Conservation (phyloP, 2,113 vertebrate species). For the Phaethornis superciliosus region DNA sequence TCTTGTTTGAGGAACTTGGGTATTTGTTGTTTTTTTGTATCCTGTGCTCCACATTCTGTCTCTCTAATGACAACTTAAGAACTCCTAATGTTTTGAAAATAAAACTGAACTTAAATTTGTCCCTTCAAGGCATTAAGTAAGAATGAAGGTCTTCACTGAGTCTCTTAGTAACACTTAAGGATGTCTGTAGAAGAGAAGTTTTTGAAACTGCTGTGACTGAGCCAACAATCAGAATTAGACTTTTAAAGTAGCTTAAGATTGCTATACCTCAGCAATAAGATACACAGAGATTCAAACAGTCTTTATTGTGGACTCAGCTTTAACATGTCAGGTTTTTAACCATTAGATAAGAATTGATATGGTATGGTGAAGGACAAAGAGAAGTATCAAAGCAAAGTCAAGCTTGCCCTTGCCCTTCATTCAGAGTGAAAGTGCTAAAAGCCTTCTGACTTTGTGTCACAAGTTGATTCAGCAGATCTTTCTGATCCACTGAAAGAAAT, state of each 20-base stretch:
- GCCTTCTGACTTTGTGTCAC: background rate
- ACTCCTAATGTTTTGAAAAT: background rate
- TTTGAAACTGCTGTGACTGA: background rate
- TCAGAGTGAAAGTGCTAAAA: background rate
- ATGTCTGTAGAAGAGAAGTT: background rate
- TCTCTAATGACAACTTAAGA: background rate
- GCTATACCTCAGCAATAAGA: background rate
- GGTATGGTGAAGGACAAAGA: slow-evolving; percentile 5
- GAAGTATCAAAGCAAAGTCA: background rate
- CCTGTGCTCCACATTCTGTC: background rate
- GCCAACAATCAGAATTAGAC: background rate
- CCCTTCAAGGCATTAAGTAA: background rate
- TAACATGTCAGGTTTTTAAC: background rate
- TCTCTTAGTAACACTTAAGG: background rate
- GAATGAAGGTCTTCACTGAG: background rate
- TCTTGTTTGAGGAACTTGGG: fast-evolving
- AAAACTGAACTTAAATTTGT: background rate
- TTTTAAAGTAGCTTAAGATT: background rate
- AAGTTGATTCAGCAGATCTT: background rate
- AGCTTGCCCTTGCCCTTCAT: background rate
- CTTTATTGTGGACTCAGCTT: background rate
- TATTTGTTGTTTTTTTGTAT: background rate
- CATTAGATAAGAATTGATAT: background rate
- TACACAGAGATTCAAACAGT: background rate
- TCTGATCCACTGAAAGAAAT: background rate